Evolutionary conservation across 1,140 invertebrate genomes (phyloP).

Genomic region (Drosophila pallidifrons): DNA sequence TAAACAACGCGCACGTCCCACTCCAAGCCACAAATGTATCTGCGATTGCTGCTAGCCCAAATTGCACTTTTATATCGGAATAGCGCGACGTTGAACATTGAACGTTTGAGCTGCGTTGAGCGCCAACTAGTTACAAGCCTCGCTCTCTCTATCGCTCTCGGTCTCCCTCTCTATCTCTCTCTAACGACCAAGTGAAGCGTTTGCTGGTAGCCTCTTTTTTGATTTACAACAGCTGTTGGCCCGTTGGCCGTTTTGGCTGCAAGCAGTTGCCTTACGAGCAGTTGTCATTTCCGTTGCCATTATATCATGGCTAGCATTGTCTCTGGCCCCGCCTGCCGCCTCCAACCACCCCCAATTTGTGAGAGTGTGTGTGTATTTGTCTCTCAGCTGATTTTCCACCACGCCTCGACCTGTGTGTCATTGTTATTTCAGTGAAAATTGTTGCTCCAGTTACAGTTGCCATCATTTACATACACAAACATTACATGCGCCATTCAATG

Average conservation of each 20-base stretch:
- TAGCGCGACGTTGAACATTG: constrained; percentile 20
- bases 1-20: constrained; percentile 57
- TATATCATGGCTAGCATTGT: constrained; percentile 53
- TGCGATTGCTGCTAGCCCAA: constrained; percentile 68
- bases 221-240: constrained; percentile 79
- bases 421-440: constrained; percentile 55
- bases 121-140: constrained; percentile 16
- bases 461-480: constrained; percentile 41
- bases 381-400: constrained; percentile 43
- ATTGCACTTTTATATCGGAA: constrained; percentile 81
- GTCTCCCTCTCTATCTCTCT: constrained; percentile 19
- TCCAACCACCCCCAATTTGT: background rate
- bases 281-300: constrained; percentile 69
- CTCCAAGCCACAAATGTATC: constrained; percentile 70
- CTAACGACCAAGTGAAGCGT: constrained; percentile 32
- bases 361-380: constrained; percentile 23
- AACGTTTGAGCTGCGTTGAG: constrained; percentile 14
- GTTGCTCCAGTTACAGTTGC: constrained; percentile 47
- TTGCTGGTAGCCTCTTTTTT: constrained; percentile 62
- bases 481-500: constrained; percentile 16
- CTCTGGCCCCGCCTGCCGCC: constrained; percentile 2
- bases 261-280: constrained; percentile 26
- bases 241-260: constrained; percentile 33
- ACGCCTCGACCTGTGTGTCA: constrained; percentile 68
- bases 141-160: background rate